A percentile compares a stretch with the other conserved stretches of the same genome.
These are phyloP conservation scores for Molothrus ater DNA, from an alignment of 2,797 vertebrate species.

Conservation along the genomic window DNA sequence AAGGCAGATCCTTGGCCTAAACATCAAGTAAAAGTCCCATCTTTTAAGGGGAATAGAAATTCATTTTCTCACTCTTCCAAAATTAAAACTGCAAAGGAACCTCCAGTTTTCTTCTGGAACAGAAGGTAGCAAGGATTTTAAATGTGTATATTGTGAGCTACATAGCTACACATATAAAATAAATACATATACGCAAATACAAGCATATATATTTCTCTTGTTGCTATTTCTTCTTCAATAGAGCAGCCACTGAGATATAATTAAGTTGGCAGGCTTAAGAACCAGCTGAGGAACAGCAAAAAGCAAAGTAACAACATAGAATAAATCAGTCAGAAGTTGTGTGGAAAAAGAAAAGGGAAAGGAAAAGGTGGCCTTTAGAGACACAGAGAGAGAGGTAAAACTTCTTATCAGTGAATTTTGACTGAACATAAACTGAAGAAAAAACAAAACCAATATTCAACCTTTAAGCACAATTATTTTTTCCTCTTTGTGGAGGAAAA, in stretches of 20 bases:
- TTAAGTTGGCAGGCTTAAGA: constrained; percentile 23
- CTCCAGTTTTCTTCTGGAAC: constrained; percentile 6
- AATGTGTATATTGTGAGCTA: constrained; percentile 10
- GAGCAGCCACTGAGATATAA: background rate
- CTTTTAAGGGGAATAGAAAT: constrained; percentile 32
- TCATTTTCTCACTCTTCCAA: constrained; percentile 38
- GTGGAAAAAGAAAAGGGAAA: background rate
- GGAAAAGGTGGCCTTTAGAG: background rate
- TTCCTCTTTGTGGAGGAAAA: background rate
- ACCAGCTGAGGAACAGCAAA: background rate
- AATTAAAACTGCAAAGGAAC: constrained; percentile 26
- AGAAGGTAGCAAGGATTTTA: background rate
- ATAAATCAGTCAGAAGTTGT: background rate
- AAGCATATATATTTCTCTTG: background rate
- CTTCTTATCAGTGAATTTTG: background rate
- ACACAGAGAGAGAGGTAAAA: background rate
- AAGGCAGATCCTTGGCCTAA: constrained; percentile 57
- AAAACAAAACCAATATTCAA: accelerated
- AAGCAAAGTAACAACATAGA: background rate
- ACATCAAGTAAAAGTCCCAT: background rate
- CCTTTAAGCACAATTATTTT: background rate
- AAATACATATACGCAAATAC: accelerated
- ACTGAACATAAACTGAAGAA: background rate
- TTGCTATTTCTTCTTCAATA: background rate
- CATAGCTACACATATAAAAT: background rate